phyloP scores from a whole-genome alignment of 1,140 invertebrate genomes.

The Bombus vancouverensis region DNA sequence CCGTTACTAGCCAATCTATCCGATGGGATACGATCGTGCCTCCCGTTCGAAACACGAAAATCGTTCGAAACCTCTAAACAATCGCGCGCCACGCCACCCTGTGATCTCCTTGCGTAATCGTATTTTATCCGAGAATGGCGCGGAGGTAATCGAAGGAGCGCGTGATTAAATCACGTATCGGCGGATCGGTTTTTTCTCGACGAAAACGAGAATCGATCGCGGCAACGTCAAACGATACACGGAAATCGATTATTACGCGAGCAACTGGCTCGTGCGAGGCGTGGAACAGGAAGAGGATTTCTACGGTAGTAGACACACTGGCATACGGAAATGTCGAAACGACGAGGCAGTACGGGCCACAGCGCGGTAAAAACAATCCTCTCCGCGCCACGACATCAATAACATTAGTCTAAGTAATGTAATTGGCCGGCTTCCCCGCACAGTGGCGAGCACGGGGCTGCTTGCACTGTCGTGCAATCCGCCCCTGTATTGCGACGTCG shows the following conservation, averaged over 20 bases:
- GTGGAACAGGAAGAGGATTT: neutral
- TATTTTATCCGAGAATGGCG: neutral
- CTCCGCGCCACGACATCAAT: constrained; percentile 67
- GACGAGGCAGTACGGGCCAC: neutral
- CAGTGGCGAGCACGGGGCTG: constrained; percentile 7
- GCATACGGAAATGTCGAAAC: neutral
- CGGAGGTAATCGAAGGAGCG: neutral
- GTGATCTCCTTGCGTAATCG: neutral
- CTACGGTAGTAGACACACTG: neutral
- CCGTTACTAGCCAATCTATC: constrained; percentile 44
- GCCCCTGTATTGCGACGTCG: constrained; percentile 25
- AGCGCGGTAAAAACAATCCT: constrained; percentile 50
- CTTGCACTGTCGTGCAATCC: neutral
- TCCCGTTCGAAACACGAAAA: constrained; percentile 20
- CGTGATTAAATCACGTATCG: constrained; percentile 33
- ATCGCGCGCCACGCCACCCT: neutral
- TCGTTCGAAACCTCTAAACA: constrained; percentile 7
- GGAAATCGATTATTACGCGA: neutral
- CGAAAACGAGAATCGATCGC: constrained; percentile 2
- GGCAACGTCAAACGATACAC: neutral
- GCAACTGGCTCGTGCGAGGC: neutral
- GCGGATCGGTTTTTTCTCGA: neutral
- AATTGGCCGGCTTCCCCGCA: constrained; percentile 64
- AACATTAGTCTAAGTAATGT: constrained; percentile 78
- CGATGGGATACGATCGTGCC: neutral